phyloP scores from a whole-genome alignment of 2,113 vertebrate species.

The Poecile atricapillus region DNA sequence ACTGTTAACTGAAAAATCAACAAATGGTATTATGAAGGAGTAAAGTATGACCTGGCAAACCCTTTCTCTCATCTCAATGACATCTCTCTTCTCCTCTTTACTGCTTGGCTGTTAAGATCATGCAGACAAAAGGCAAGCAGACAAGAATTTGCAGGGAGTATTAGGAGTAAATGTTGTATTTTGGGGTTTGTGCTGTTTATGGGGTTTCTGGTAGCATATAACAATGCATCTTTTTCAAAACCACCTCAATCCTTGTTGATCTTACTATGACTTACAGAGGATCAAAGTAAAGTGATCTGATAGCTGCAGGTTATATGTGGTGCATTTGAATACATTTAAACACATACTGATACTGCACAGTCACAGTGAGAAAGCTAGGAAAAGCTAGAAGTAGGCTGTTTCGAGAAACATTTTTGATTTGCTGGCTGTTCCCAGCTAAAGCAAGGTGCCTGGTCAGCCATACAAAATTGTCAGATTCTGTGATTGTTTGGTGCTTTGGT shows the following conservation, averaged over 20 bases:
- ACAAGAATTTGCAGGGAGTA: neutral
- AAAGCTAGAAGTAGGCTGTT: neutral
- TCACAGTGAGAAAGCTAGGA: neutral
- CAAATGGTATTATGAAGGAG: accelerated
- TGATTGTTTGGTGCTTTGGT: neutral
- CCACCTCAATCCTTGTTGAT: neutral
- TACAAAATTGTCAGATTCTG: neutral
- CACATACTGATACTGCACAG: neutral
- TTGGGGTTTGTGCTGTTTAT: neutral
- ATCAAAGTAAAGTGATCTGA: neutral
- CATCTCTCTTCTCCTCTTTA: neutral
- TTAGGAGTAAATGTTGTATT: neutral
- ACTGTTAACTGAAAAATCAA: neutral
- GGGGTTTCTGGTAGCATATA: neutral
- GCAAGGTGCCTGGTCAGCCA: neutral
- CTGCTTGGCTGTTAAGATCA: neutral
- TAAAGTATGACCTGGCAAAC: neutral
- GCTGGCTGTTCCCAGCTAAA: neutral
- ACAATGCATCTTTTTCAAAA: neutral
- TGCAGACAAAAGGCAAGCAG: neutral
- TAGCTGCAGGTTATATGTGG: neutral
- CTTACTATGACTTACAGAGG: neutral
- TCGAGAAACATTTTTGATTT: neutral
- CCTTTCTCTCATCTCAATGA: neutral
- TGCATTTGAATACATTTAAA: neutral